Percentiles rank a stretch among this genome's conserved stretches.
Evolutionary conservation across 2,888 invertebrate genomes (phyloP).

Genomic region (Acanthosepion esculentum): DNA sequence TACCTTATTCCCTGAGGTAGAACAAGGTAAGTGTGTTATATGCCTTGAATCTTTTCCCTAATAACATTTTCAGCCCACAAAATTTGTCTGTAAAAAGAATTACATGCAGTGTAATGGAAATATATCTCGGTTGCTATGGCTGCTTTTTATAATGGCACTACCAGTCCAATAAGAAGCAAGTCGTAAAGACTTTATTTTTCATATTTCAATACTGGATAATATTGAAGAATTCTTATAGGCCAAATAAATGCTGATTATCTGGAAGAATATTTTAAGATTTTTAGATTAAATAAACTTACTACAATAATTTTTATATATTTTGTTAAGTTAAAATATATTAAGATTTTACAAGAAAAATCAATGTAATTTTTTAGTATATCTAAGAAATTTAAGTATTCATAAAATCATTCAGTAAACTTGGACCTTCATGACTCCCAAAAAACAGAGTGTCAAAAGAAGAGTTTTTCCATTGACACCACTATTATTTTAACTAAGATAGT

Average conservation of each 20-base stretch:
- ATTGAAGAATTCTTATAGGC: neutral
- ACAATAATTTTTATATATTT: no score
- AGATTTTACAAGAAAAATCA: no score
- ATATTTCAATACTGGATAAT: neutral
- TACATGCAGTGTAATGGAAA: neutral
- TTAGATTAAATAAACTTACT: no score
- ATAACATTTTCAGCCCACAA: slow-evolving; percentile 11
- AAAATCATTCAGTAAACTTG: no score
- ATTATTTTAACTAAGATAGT: no score
- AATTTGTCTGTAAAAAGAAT: neutral
- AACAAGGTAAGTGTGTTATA: slow-evolving; percentile 22
- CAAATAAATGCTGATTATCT: neutral
- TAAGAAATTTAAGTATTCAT: no score
- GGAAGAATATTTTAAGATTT: no score
- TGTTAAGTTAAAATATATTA: no score
- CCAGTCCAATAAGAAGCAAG: neutral
- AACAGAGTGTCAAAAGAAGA: no score
- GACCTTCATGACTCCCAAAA: no score
- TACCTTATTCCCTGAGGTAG: slow-evolving; percentile 8
- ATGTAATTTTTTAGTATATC: no score
- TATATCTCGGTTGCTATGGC: neutral
- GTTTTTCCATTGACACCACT: no score
- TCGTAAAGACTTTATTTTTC: neutral
- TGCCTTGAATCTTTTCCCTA: slow-evolving; percentile 33
- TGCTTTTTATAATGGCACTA: neutral